phyloP scores from a whole-genome alignment of 2,797 vertebrate species.

The Ptychadena robeensis region DNA sequence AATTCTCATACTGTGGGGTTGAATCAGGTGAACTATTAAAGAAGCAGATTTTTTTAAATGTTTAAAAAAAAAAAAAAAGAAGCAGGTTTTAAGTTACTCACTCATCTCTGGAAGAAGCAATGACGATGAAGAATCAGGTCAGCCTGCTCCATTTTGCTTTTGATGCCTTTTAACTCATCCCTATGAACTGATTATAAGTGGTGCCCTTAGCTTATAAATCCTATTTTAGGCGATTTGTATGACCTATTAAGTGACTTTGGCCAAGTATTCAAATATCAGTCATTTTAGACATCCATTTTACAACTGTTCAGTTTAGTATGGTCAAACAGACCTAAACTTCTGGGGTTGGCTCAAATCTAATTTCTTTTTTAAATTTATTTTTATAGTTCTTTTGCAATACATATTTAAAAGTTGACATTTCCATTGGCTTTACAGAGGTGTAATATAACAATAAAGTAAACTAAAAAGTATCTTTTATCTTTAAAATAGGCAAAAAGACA shows the following conservation, averaged over 20 bases:
- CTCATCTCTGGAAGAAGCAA: neutral
- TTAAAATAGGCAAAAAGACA: too few relatives aligned
- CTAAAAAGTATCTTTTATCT: too few relatives aligned
- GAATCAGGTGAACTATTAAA: neutral
- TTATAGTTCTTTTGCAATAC: too few relatives aligned
- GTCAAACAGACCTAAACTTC: too few relatives aligned
- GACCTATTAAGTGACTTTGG: neutral
- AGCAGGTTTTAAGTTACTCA: neutral
- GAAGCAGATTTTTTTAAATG: too few relatives aligned
- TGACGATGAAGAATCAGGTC: slow-evolving; percentile 1
- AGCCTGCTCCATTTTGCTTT: neutral
- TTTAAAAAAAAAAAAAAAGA: too few relatives aligned
- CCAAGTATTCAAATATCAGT: neutral
- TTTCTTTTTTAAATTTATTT: neutral
- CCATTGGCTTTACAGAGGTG: too few relatives aligned
- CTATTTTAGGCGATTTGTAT: neutral
- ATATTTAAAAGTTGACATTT: too few relatives aligned
- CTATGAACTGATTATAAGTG: neutral
- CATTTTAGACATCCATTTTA: neutral
- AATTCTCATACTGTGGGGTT: neutral
- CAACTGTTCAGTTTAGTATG: too few relatives aligned
- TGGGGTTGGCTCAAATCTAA: neutral
- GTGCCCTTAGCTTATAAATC: neutral
- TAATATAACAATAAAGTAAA: too few relatives aligned
- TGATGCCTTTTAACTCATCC: neutral